phyloP scores from a whole-genome alignment of 2,113 vertebrate genomes.

The Megaptera novaeangliae region DNA sequence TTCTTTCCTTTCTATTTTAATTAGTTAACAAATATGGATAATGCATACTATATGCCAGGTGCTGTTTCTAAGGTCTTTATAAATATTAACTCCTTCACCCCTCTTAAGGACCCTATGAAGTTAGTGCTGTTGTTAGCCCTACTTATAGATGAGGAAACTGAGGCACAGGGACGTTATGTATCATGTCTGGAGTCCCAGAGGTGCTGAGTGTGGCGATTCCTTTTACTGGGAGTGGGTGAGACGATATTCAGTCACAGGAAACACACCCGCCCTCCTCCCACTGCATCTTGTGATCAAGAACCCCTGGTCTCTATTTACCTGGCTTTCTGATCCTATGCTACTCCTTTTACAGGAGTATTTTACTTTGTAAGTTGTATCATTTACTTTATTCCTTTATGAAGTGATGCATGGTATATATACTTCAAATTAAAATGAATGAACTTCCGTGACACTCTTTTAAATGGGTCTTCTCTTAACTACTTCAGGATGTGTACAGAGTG shows the following conservation, averaged over 20 bases:
- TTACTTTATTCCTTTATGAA: neutral
- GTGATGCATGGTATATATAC: neutral
- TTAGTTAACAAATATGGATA: neutral
- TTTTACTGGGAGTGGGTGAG: accelerated
- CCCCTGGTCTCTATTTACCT: neutral
- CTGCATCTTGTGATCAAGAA: neutral
- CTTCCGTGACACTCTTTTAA: neutral
- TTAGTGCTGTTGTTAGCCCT: neutral
- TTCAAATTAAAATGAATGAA: neutral
- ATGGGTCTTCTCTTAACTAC: neutral
- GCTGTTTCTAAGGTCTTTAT: neutral
- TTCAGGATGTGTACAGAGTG: neutral
- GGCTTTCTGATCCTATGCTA: neutral
- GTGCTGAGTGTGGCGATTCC: neutral
- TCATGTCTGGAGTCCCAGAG: neutral
- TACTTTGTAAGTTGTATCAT: neutral
- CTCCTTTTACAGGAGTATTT: neutral
- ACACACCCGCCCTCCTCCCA: neutral
- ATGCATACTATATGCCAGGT: neutral
- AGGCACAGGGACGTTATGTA: neutral
- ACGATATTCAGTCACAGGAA: neutral
- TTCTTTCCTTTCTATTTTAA: neutral
- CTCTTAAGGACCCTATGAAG: neutral
- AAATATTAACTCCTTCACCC: neutral
- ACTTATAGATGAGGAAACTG: neutral